Conservation (phyloP, 2,113 vertebrate genomes). For the Sigmodon hispidus region DNA sequence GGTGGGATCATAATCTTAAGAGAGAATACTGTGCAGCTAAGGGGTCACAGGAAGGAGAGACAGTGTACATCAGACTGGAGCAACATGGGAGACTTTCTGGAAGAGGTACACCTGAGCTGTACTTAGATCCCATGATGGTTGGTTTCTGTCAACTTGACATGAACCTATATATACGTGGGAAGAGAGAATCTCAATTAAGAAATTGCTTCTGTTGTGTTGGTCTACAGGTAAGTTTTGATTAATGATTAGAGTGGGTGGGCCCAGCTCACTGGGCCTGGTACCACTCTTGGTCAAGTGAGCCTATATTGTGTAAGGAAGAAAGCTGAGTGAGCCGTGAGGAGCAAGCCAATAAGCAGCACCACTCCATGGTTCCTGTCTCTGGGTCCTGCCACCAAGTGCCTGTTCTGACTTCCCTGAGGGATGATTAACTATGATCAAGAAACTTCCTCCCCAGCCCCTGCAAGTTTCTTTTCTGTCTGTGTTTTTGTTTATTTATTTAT, state of each 20-base stretch:
- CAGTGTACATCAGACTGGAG: neutral
- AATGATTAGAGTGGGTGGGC: neutral
- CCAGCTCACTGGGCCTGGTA: neutral
- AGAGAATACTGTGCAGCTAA: no score
- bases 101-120: neutral
- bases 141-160: neutral
- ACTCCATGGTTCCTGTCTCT: neutral
- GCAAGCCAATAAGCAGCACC: neutral
- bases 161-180: neutral
- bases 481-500: neutral
- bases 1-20: accelerated
- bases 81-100: neutral
- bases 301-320: neutral
- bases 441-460: no score
- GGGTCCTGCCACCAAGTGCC: neutral
- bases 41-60: neutral
- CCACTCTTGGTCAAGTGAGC: neutral
- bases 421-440: neutral
- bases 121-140: no score
- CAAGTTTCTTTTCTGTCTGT: neutral
- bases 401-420: neutral
- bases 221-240: neutral
- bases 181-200: neutral
- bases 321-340: neutral
- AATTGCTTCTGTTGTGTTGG: neutral